A percentile compares a stretch with the other conserved stretches of the same genome.
These are phyloP conservation scores for Periplaneta americana DNA, from an alignment of 1,140 invertebrate species.

Conservation along the genomic window DNA sequence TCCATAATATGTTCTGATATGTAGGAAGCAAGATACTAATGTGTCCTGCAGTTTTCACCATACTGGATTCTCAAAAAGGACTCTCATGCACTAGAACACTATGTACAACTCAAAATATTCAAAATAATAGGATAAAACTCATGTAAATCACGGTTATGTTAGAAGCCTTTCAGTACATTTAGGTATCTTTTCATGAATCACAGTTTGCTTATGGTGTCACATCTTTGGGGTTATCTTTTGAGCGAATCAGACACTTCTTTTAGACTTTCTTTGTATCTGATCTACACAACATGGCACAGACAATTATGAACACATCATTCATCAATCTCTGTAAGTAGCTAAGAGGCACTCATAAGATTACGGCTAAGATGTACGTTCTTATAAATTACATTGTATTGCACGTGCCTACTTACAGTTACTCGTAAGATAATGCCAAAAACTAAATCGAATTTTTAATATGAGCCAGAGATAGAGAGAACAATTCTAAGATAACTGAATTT, in stretches of 20 bases:
- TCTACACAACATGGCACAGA: background rate
- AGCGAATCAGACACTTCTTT: background rate
- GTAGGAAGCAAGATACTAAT: background rate
- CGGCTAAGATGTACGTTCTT: too few relatives aligned
- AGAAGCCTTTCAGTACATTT: background rate
- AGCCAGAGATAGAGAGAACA: too few relatives aligned
- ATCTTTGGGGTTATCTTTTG: background rate
- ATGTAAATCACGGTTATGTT: background rate
- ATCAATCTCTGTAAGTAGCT: too few relatives aligned
- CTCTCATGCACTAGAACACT: background rate
- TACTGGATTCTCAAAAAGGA: too few relatives aligned
- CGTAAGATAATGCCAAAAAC: too few relatives aligned
- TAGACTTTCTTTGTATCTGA: background rate
- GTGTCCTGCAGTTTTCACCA: background rate
- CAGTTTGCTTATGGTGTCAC: background rate
- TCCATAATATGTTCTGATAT: background rate
- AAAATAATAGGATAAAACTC: background rate
- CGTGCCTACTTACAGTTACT: too few relatives aligned
- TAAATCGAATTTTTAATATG: too few relatives aligned
- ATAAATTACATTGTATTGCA: too few relatives aligned
- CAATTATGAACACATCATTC: background rate
- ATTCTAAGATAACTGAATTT: too few relatives aligned
- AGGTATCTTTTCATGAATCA: background rate
- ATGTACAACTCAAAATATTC: background rate
- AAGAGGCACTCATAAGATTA: too few relatives aligned